Base-by-base conservation (phyloP, 2,113 vertebrate genomes). In the Vidua chalybeata region DNA sequence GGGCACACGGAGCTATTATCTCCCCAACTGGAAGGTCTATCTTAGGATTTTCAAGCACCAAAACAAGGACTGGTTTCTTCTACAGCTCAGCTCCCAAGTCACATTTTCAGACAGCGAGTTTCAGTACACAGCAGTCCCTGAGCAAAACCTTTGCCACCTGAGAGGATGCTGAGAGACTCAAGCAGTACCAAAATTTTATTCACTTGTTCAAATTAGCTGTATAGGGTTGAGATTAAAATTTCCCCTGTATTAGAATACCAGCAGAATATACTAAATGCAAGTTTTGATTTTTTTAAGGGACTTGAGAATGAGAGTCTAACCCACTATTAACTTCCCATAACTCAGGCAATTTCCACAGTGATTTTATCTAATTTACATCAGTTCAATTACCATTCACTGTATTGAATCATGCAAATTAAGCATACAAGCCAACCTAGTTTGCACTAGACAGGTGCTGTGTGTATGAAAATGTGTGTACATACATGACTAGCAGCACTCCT, bases 401-500 rank as follows among this genome's bases (percentile, higher is more conserved):
- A 54, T 0, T 58, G 41, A 85, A 41, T 69, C 37, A 49, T 30
- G 9, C 51, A 87, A 79, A 31, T 17, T 3, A 76, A 61, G 22
- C 22, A 56, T 0, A 71, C 2, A 84, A 86, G 41, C 9, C 61
- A 67, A 33, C 6, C 24, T 20, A 68, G 45, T 24, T 72, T 63
- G 23, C 73, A 73, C 16, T 23, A 9, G 7, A 17, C 6, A n/a
- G 14, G 54, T 48, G 37, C 18, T 13, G 48, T 2, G 9, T 24
- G 31, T 1, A 1, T 55, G 62, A 66, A 68, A 58, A 85, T 2
- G 4, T 58, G 46, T 1, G 17, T 73, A 98, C 99, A 93, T 98
- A 99, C 99, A 20, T 99, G 98, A 76, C 97, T 98, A 69, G 99
- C 99, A 96, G 99, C 99, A 72, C 97, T 99, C 98, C 98, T 98